Percentiles rank a stretch among this genome's conserved stretches.
Evolutionary conservation across 2,113 vertebrate species (phyloP).

Genomic region (Oryctolagus cuniculus): mOryCun1.1 NC_091434.1:42086501-42087000

Average conservation of each 20-base stretch:
- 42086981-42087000: slow-evolving; percentile 15
- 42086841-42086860: background rate
- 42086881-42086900: background rate
- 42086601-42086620: slow-evolving; percentile 7
- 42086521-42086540: background rate
- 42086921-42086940: background rate
- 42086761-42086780: background rate
- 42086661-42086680: background rate
- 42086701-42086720: background rate
- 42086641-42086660: background rate
- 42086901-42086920: background rate
- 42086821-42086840: background rate
- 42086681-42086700: background rate
- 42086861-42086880: background rate
- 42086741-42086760: rapidly evolving
- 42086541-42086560: slow-evolving; percentile 13
- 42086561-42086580: background rate
- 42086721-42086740: background rate
- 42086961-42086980: background rate
- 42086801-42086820: background rate
- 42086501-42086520: background rate
- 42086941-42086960: rapidly evolving
- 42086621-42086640: background rate
- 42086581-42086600: background rate
- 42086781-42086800: background rate